A percentile compares a stretch with the other conserved stretches of the same genome.
These are phyloP conservation scores for Thalpophila matura DNA, from an alignment of 2,888 invertebrate species.

Conservation along the genomic window DNA sequence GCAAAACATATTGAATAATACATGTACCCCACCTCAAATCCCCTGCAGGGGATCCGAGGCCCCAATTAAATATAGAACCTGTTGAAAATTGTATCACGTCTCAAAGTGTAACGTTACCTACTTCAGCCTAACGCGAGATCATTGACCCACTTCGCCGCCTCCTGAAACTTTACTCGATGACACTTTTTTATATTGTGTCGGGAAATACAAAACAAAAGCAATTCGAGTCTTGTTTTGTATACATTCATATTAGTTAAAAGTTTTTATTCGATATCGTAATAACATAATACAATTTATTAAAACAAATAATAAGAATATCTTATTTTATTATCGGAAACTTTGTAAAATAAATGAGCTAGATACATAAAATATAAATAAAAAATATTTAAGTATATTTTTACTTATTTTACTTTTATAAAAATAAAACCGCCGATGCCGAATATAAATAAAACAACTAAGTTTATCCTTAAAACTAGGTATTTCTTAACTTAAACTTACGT, in stretches of 20 bases:
- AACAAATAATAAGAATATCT: too few relatives aligned
- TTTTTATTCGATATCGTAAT: too few relatives aligned
- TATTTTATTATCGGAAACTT: too few relatives aligned
- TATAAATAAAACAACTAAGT: constrained; percentile 11
- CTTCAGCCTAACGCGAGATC: constrained; percentile 44
- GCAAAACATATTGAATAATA: neutral
- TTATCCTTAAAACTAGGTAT: constrained; percentile 24
- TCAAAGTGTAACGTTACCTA: constrained; percentile 28
- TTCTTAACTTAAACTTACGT: constrained; percentile 53
- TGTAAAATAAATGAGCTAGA: too few relatives aligned
- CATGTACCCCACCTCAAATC: neutral
- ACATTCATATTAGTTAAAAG: neutral
- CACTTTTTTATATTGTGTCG: neutral
- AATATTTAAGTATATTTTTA: too few relatives aligned
- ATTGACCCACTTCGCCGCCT: constrained; percentile 57
- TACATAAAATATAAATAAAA: too few relatives aligned
- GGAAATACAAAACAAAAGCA: neutral
- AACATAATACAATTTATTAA: too few relatives aligned
- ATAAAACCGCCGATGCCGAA: neutral
- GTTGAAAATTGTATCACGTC: constrained; percentile 41
- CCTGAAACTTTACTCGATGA: constrained; percentile 32
- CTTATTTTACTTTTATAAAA: neutral
- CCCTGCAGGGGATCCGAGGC: neutral
- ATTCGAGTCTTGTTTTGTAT: neutral
- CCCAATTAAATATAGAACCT: constrained; percentile 33